Evolutionary conservation across 2,113 vertebrate species (phyloP), one percentile per base, ranked within the genome.

Genomic region (Lota lota): DNA sequence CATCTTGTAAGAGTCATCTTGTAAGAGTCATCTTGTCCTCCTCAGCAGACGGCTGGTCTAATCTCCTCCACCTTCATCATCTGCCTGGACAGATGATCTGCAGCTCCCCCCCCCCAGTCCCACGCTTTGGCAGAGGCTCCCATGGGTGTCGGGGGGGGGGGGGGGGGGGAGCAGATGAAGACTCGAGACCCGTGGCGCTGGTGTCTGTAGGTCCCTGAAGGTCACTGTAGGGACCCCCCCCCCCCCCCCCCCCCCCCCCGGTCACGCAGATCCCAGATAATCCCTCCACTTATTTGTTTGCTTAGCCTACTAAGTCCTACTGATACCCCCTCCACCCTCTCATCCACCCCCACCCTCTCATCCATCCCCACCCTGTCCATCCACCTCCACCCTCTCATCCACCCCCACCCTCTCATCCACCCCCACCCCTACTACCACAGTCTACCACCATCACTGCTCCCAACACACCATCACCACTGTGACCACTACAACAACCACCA

Each of bases 231-330:
- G 28, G 28, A 28, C 51, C 63, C 81, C 76, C 68, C 80, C 24
- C 65, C 74, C 79, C 85, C 78, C 89, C 82, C 16, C 64, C 69
- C 71, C 75, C 69, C 81, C 85, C 12, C 80, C 28, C 51, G 12
- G 64, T 51, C 66, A 83, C 70, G 58, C 14, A 80, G 76, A 83
- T 84, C 40, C 6, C 64, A n/a, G 22, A 20, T 69, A 84, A 88
- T 85, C 89, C 78, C 70, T 12, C 78, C 80, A 83, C 84, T 82
- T 84, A 78, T 88, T 88, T 83, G 70, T 77, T 84, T 66, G 40
- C 8, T 47, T 47, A 47, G 40, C 40, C 12, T 8, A 14, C 12
- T 47, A 12, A 47, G 40, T 47, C 75, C 74, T 68, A 66, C 58
- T 69, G 65, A 5, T 78, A 64, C 4, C 16, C 15, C 57, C 33